phyloP scores from a whole-genome alignment of 2,797 vertebrate species.

The Enteromius viviparus region DNA sequence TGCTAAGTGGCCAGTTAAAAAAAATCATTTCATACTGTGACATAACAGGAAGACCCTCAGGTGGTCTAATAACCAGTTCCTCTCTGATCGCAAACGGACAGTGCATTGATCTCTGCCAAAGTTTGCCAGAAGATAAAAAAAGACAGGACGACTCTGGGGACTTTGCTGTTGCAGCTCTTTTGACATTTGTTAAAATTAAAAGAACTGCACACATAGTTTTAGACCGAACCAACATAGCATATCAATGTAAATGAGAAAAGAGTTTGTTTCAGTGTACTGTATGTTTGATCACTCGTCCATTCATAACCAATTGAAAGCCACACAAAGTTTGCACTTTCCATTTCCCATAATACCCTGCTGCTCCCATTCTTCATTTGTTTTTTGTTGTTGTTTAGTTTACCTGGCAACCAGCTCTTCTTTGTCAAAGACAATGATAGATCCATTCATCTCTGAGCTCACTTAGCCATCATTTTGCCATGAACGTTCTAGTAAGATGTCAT shows the following conservation, averaged over 20 bases:
- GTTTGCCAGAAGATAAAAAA: constrained; percentile 39
- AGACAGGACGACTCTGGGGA: background rate
- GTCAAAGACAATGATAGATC: background rate
- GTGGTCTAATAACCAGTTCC: constrained; percentile 44
- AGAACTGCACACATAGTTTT: background rate
- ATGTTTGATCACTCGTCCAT: background rate
- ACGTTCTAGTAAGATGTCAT: constrained; percentile 32
- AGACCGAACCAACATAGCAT: background rate
- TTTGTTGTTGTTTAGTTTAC: constrained; percentile 16
- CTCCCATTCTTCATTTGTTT: background rate
- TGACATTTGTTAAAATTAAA: constrained; percentile 5
- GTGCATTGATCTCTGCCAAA: constrained; percentile 43
- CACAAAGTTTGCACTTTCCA: background rate
- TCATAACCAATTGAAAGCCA: background rate
- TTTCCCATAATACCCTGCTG: background rate
- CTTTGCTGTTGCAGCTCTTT: background rate
- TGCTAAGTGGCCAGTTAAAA: constrained; percentile 30
- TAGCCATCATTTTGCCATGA: constrained; percentile 11
- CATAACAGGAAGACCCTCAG: constrained; percentile 21
- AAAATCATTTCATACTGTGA: constrained; percentile 34
- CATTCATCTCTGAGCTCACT: background rate
- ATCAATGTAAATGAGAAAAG: background rate
- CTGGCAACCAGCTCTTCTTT: background rate
- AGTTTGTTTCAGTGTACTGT: background rate
- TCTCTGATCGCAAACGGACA: constrained; percentile 35